Percentiles rank a stretch among this genome's conserved stretches.
These are phyloP conservation scores for Brachionus koreanus DNA, from an alignment of 1,140 invertebrate species.

Conservation along the genomic window DNA sequence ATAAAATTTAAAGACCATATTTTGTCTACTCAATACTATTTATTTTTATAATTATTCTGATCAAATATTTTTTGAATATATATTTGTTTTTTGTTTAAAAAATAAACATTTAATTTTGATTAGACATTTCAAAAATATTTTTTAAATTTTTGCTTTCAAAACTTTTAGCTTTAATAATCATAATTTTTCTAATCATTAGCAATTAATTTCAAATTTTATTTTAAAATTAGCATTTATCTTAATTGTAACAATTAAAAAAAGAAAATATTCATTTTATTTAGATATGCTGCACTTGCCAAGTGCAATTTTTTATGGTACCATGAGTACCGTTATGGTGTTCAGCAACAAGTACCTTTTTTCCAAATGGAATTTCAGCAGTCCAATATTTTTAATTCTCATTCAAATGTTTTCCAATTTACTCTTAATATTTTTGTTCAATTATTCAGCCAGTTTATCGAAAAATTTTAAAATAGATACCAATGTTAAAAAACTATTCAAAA, in stretches of 20 bases:
- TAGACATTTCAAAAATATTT: background rate
- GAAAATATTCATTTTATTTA: background rate
- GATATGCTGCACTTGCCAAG: constrained; percentile 41
- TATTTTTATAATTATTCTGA: background rate
- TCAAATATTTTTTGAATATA: too few relatives aligned
- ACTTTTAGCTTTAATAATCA: background rate
- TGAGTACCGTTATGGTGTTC: constrained; percentile 36
- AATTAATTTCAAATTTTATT: background rate
- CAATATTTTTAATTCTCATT: constrained; percentile 30
- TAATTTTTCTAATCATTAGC: background rate
- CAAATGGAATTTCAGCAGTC: constrained; percentile 18
- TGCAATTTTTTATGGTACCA: constrained; percentile 14
- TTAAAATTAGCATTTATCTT: background rate
- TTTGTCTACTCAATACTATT: too few relatives aligned
- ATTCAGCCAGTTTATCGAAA: background rate
- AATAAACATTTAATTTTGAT: too few relatives aligned
- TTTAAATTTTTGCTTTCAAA: background rate
- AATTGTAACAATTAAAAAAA: too few relatives aligned
- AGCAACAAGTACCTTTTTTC: constrained; percentile 37
- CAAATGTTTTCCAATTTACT: constrained; percentile 34
- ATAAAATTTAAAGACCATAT: too few relatives aligned
- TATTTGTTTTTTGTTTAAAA: too few relatives aligned
- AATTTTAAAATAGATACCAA: background rate
- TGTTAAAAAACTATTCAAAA: background rate
- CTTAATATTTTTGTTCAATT: background rate